phyloP scores from a whole-genome alignment of 2,888 invertebrate genomes.

The Pristionchus arcanus region DNA sequence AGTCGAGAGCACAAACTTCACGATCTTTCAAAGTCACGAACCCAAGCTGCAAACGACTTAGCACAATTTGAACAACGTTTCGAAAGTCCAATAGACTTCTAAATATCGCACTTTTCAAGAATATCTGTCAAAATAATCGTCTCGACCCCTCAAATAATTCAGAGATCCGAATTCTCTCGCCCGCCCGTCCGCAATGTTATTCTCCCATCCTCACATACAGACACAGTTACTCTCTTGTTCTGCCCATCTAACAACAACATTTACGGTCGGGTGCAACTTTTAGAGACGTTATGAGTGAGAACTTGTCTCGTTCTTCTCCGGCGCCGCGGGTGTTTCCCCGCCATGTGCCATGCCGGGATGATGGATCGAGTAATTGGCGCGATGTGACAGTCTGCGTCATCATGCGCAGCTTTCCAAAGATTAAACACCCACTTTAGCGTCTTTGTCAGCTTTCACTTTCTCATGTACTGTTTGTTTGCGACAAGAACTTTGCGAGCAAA shows the following conservation, averaged over 20 bases:
- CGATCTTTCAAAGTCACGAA: neutral
- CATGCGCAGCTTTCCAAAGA: conserved; percentile 18
- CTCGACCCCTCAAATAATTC: neutral
- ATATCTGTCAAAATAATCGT: neutral
- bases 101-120: too few species aligned
- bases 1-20: neutral
- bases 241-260: neutral
- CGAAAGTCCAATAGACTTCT: too few species aligned
- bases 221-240: conserved; percentile 8
- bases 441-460: neutral
- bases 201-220: neutral
- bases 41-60: neutral
- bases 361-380: neutral
- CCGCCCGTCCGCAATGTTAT: neutral
- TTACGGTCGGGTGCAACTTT: conserved; percentile 33
- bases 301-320: neutral
- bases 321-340: conserved; percentile 11
- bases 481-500: neutral
- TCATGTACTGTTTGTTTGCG: conserved; percentile 5
- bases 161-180: neutral
- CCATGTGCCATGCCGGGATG: neutral
- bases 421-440: conserved; percentile 10
- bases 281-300: neutral
- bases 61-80: neutral
- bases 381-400: conserved; percentile 22